phyloP scores from a whole-genome alignment of 2,888 invertebrate species.

The Dryadula phaetusa region DNA sequence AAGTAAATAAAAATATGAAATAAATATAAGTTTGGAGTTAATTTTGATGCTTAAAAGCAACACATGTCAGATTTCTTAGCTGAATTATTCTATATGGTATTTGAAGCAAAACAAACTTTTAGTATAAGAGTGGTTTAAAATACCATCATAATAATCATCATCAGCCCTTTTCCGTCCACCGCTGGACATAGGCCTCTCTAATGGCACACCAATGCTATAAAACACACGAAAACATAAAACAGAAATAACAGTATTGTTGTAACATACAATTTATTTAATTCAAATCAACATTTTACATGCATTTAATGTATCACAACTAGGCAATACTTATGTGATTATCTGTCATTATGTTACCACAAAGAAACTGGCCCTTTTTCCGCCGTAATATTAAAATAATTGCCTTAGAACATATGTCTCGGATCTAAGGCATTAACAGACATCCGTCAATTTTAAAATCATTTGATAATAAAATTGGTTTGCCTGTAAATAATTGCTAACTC shows the following conservation, averaged over 20 bases:
- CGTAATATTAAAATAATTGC: constrained; percentile 65
- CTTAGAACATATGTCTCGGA: constrained; percentile 58
- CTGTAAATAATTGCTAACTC: constrained; percentile 24
- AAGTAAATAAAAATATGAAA: too few relatives aligned
- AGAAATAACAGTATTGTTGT: neutral
- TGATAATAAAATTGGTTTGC: constrained; percentile 53
- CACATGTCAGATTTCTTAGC: too few relatives aligned
- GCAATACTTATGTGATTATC: constrained; percentile 39
- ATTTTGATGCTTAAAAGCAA: too few relatives aligned
- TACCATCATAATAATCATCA: too few relatives aligned
- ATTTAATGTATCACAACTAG: constrained; percentile 36
- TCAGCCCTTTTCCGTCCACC: too few relatives aligned
- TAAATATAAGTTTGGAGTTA: too few relatives aligned
- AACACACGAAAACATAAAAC: neutral
- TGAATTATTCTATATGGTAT: too few relatives aligned
- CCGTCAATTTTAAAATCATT: constrained; percentile 74
- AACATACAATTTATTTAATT: constrained; percentile 18
- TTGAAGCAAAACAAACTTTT: too few relatives aligned
- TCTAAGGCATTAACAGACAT: constrained; percentile 53
- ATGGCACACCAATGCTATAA: too few relatives aligned
- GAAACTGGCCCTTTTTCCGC: constrained; percentile 40
- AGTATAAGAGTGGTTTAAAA: too few relatives aligned
- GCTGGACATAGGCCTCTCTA: too few relatives aligned
- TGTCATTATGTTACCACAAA: constrained; percentile 43
- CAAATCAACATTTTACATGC: constrained; percentile 25